These are phyloP conservation scores for Spongilla lacustris DNA, from an alignment of 37 sponge, comb jelly and placozoan species.

Conservation along the genomic window DNA sequence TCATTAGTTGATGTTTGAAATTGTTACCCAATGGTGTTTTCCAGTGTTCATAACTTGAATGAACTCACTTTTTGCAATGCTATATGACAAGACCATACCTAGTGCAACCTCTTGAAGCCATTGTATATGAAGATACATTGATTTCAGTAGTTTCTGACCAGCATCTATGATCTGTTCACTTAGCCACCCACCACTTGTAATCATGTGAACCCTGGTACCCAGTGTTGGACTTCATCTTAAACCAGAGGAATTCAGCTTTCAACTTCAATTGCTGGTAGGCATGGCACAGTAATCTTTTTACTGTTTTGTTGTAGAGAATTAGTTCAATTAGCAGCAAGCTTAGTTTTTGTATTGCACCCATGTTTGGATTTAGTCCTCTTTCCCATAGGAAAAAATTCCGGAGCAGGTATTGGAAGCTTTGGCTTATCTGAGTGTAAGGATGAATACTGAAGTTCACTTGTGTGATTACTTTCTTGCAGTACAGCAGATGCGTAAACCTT, in stretches of 20 bases:
- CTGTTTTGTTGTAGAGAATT: neutral
- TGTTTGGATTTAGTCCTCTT: neutral
- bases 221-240: neutral
- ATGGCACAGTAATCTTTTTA: neutral
- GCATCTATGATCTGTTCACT: constrained; percentile 10
- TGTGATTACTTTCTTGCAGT: neutral
- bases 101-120: constrained; percentile 11
- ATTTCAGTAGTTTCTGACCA: constrained; percentile 9
- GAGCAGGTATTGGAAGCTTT: neutral
- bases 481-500: neutral
- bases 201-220: constrained; percentile 30
- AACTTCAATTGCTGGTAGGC: neutral
- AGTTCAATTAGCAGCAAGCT: neutral
- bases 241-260: neutral
- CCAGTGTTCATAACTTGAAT: constrained; percentile 27
- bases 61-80: constrained; percentile 19
- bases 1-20: constrained; percentile 22
- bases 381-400: neutral
- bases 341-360: neutral
- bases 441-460: neutral
- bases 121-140: neutral
- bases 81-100: constrained; percentile 4
- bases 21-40: constrained; percentile 32
- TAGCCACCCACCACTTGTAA: constrained; percentile 20
- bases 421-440: neutral